Conservation (phyloP, 1,140 invertebrate genomes). For the Holotrichia oblita region DNA sequence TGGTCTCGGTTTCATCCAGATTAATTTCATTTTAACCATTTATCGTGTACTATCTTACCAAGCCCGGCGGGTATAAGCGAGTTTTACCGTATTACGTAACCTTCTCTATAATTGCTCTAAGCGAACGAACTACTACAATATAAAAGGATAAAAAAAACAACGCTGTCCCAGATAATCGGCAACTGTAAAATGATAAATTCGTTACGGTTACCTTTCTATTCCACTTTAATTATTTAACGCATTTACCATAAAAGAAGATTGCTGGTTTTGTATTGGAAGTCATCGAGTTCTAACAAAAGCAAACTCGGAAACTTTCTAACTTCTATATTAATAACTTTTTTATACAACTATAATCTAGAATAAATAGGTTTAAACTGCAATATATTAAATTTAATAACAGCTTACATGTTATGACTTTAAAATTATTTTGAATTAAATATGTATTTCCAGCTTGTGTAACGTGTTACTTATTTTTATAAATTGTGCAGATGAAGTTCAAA, state of each 20-base stretch:
- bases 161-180: conserved; percentile 12
- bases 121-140: background rate
- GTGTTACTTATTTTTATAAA: too few relatives aligned
- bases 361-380: too few relatives aligned
- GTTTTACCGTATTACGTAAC: too few relatives aligned
- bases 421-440: too few relatives aligned
- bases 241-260: conserved; percentile 34
- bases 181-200: conserved; percentile 25
- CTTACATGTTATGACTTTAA: too few relatives aligned
- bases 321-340: background rate
- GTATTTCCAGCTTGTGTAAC: too few relatives aligned
- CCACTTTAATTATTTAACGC: conserved; percentile 1
- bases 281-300: conserved; percentile 5
- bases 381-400: too few relatives aligned
- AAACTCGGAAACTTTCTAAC: conserved; percentile 11
- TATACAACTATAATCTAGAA: background rate
- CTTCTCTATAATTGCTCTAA: background rate
- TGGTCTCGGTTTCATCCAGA: too few relatives aligned
- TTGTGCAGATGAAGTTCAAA: too few relatives aligned
- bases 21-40: too few relatives aligned
- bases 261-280: background rate
- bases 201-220: conserved; percentile 24
- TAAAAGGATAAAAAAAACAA: background rate
- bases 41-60: too few relatives aligned
- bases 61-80: too few relatives aligned